These are phyloP conservation scores for Alectoris magna DNA, from an alignment of 2,797 vertebrate genomes.

Conservation along the genomic window DNA sequence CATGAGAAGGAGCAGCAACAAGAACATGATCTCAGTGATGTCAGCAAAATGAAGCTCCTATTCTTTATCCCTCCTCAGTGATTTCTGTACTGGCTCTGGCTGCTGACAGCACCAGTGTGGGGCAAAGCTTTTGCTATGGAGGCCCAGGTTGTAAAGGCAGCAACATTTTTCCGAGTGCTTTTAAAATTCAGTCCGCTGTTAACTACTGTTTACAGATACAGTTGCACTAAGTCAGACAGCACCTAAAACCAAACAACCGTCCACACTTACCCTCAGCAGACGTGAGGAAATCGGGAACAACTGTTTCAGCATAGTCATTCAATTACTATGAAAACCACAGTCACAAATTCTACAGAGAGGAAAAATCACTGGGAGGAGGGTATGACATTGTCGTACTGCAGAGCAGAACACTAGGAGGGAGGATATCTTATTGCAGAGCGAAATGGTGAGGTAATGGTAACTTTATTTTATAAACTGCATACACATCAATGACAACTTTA, in stretches of 20 bases:
- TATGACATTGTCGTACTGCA: neutral
- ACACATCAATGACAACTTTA: neutral
- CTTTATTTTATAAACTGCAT: slow-evolving; percentile 19
- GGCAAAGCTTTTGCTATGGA: neutral
- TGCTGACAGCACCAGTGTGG: neutral
- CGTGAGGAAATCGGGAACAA: neutral
- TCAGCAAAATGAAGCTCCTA: neutral
- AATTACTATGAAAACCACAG: neutral
- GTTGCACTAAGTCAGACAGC: neutral
- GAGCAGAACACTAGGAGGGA: neutral
- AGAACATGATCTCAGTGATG: neutral
- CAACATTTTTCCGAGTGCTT: neutral
- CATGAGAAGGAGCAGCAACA: neutral
- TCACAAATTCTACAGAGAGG: neutral
- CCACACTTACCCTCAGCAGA: neutral
- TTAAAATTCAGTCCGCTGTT: neutral
- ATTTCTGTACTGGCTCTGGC: neutral
- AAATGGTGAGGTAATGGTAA: slow-evolving; percentile 44
- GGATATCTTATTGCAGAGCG: neutral
- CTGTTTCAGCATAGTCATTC: neutral
- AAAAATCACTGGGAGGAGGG: neutral
- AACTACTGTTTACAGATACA: neutral
- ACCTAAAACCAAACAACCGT: neutral
- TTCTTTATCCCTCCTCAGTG: neutral
- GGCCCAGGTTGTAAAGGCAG: neutral